Conservation (phyloP, 1,140 invertebrate species). For the Halesus radiatus region DNA sequence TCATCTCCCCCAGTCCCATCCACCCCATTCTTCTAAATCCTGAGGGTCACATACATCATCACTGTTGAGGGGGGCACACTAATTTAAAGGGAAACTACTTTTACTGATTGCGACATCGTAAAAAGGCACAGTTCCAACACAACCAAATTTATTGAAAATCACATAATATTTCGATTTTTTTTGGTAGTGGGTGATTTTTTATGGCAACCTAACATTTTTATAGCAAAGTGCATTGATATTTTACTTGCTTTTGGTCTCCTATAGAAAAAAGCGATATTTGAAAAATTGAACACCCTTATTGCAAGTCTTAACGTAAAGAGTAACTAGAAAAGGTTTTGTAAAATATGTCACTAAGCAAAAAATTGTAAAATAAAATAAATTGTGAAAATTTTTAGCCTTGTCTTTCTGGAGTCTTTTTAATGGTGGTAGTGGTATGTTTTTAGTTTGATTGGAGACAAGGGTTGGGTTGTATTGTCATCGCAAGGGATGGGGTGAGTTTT, state of each 20-base stretch:
- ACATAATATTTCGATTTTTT: background rate
- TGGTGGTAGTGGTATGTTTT: too few relatives aligned
- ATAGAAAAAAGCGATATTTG: too few relatives aligned
- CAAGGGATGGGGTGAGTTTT: background rate
- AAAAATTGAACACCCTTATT: too few relatives aligned
- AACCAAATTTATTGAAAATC: background rate
- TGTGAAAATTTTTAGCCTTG: too few relatives aligned
- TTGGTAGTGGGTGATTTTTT: background rate
- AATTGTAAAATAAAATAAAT: too few relatives aligned
- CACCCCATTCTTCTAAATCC: slow-evolving; percentile 38
- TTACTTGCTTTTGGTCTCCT: too few relatives aligned
- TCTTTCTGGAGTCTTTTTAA: too few relatives aligned
- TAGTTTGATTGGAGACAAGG: background rate
- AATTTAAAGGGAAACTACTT: background rate
- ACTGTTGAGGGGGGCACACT: slow-evolving; percentile 9
- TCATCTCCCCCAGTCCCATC: slow-evolving; percentile 7
- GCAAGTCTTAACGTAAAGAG: too few relatives aligned
- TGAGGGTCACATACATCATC: slow-evolving; percentile 52
- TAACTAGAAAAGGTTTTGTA: too few relatives aligned
- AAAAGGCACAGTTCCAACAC: background rate
- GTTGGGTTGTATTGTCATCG: background rate
- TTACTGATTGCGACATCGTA: background rate
- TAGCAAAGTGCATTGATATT: too few relatives aligned
- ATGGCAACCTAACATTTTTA: background rate
- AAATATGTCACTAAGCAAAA: too few relatives aligned